Base-by-base conservation (phyloP, 2,113 vertebrate genomes). In the Tyrannus savana region DNA sequence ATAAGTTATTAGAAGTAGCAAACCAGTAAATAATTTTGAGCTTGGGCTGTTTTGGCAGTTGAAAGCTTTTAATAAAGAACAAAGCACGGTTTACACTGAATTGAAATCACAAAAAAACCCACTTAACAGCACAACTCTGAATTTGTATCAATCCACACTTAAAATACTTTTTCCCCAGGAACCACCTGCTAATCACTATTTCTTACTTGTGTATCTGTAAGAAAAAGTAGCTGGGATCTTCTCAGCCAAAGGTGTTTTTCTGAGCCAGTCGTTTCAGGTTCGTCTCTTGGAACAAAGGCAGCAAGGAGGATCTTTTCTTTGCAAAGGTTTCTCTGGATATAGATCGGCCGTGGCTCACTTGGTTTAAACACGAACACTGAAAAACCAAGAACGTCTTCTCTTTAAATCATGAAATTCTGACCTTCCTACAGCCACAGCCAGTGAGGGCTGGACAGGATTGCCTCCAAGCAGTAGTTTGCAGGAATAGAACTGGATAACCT, bases 321-420 rank as follows among this genome's bases (percentile, higher is more conserved):
- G 88, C 98, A 99, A 94, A 99, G 93, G 33, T 98, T 98, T 93
- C 98, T 99, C 19, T 98, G 98, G 97, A 99, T 98, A 93, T 98
- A 99, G 87, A 99, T 25, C 3, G 99, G 99, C 60, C 97, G 97
- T 14, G 99, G 98, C 95, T 99, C 98, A 27, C 95, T 98, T 91
- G 99, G 99, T 90, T 98, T 99, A 94, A 99, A 99, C 75, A 99
- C 98, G 96, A 99, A 99, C 97, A 99, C 99, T 99, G 97, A 47
- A 96, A 91, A 97, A 96, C 55, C 52, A 97, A 90, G 63, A 79
- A 84, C 2, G 21, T 33, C 5, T 59, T 81, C 16, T 55, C 30
- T 64, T 91, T 41, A 76, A 44, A 55, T 52, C 39, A 66, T 9
- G 25, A 59, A 74, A 64, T 42, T 42, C 21, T 41, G 84, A 23